Evolutionary conservation across 2,797 vertebrate genomes (phyloP).

Genomic region (Sebastes steindachneri): DNA sequence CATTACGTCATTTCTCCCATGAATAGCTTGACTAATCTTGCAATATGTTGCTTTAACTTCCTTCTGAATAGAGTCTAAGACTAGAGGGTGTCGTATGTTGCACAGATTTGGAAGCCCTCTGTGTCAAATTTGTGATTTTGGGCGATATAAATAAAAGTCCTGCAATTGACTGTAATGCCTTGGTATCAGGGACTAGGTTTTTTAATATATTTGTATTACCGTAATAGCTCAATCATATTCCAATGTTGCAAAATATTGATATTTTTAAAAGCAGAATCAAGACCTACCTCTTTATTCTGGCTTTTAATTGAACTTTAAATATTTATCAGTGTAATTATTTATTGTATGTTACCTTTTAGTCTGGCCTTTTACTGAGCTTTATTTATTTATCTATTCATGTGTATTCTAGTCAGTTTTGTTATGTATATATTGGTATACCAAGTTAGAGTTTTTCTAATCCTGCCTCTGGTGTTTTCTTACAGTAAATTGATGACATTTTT

Average conservation of each 20-base stretch:
- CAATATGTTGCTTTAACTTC: neutral
- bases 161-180: neutral
- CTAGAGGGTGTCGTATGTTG: neutral
- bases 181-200: neutral
- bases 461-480: too few relatives aligned
- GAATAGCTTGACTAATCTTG: neutral
- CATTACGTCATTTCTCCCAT: slow-evolving; percentile 6
- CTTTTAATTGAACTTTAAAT: too few relatives aligned
- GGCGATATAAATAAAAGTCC: neutral
- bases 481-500: too few relatives aligned
- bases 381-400: too few relatives aligned
- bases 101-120: neutral
- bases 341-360: too few relatives aligned
- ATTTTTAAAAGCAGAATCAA: too few relatives aligned
- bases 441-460: too few relatives aligned
- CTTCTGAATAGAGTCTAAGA: neutral
- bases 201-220: neutral
- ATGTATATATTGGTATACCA: too few relatives aligned
- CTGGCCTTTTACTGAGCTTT: too few relatives aligned
- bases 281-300: too few relatives aligned
- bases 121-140: neutral
- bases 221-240: neutral
- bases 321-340: too few relatives aligned
- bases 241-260: neutral
- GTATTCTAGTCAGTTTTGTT: too few relatives aligned